These are phyloP conservation scores for Prionailurus bengalensis DNA, from an alignment of 2,113 vertebrate genomes.

Conservation along the genomic window DNA sequence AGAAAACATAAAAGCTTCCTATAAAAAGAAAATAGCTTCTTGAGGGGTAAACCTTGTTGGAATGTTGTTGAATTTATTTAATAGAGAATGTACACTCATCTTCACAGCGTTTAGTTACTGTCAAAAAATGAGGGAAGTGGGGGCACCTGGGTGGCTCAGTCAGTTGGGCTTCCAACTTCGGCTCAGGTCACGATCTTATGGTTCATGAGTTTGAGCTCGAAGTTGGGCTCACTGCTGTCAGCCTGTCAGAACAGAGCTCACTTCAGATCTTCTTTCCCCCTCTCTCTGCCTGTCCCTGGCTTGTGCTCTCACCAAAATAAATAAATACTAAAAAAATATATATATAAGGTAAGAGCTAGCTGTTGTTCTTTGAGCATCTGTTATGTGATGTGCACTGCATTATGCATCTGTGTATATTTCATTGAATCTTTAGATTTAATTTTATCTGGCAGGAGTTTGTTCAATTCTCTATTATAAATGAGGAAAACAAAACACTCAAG, in stretches of 20 bases:
- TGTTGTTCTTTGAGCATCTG: neutral
- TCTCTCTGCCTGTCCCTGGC: too few relatives aligned
- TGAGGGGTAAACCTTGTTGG: neutral
- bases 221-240: too few relatives aligned
- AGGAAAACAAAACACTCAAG: neutral
- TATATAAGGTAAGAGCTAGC: neutral
- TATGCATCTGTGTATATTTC: neutral
- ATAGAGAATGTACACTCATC: neutral
- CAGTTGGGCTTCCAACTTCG: too few relatives aligned
- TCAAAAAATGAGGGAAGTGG: neutral
- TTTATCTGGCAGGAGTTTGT: neutral
- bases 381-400: neutral
- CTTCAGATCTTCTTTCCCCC: too few relatives aligned
- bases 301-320: too few relatives aligned
- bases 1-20: neutral
- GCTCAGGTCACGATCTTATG: too few relatives aligned
- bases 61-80: slow-evolving; percentile 4
- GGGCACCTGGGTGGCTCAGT: too few relatives aligned
- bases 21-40: neutral
- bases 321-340: too few relatives aligned
- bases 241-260: too few relatives aligned
- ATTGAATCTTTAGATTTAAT: neutral
- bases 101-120: neutral
- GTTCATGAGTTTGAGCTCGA: too few relatives aligned
- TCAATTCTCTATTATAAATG: neutral